Conservation (phyloP, 2,888 invertebrate genomes). For the Lasioglossum morio region DNA sequence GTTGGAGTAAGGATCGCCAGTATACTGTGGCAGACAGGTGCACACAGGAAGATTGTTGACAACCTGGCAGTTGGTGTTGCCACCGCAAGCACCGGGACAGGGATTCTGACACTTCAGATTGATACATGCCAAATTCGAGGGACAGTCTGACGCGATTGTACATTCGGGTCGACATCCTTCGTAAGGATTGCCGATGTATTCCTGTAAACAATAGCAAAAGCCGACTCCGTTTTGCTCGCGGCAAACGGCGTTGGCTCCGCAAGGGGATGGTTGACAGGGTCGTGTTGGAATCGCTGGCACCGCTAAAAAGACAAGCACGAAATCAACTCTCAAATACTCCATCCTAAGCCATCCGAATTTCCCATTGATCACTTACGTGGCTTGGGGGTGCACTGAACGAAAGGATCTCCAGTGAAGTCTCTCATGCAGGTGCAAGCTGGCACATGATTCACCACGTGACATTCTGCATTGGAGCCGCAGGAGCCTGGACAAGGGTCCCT, state of each 20-base stretch:
- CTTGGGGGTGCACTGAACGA: conserved; percentile 88
- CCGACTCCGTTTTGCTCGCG: conserved; percentile 89
- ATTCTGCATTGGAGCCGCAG: conserved; percentile 86
- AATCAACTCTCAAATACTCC: background rate
- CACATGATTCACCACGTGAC: conserved; percentile 91
- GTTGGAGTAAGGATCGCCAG: conserved; percentile 89
- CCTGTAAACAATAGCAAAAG: conserved; percentile 90
- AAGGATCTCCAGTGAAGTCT: conserved; percentile 92
- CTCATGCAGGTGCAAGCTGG: conserved; percentile 89
- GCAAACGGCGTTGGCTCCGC: conserved; percentile 92
- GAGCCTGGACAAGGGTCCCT: conserved; percentile 85
- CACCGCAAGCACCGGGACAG: conserved; percentile 85
- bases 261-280: conserved; percentile 90
- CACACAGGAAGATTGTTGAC: conserved; percentile 93
- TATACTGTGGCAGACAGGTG: conserved; percentile 88
- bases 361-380: conserved; percentile 68
- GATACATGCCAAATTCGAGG: conserved; percentile 85
- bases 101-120: conserved; percentile 85
- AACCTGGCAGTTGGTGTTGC: conserved; percentile 89
- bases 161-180: conserved; percentile 85
- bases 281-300: conserved; percentile 81
- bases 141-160: conserved; percentile 84
- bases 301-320: conserved; percentile 46
- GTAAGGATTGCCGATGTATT: conserved; percentile 90
- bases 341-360: background rate